Base-by-base conservation (phyloP, 30 jellyfish, hydroid and myxozoan species). In the Aurelia aurita region DNA sequence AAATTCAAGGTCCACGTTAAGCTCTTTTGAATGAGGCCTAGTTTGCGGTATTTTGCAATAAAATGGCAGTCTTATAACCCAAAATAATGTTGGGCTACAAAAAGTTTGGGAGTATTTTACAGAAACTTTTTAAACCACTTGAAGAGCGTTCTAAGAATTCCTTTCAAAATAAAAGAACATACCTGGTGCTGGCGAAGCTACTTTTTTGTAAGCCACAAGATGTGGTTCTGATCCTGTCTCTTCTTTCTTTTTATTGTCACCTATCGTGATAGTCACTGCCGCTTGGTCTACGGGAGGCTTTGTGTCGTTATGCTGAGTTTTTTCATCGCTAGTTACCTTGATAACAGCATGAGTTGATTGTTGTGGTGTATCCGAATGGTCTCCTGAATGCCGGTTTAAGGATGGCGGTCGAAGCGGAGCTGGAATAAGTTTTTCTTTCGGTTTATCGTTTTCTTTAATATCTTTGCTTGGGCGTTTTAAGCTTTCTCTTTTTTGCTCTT, bases 361-460 rank as follows among this genome's bases (percentile, higher is more conserved):
- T 69, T 28, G 27, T 10, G 58, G 35, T 20, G 5, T 28, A 11
- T 60, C 45, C 12, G 87, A 28, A 58, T 58, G 74, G 5, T 75
- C 76, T 35, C 28, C 85, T 27, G 93, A 71, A 25, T 20, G 54
- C 43, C 81, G 86, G 59, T 21, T 23, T 6, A 69, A 44, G 27
- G 85, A 82, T 5, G 91, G 85, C 25, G 90, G 90, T 10, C 91
- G 85, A 21, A 82, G 58, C 21, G 85, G 85, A 20, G 80, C 73
- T 44, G 86, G 58, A 28, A 83, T 28, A 2, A 70, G 25, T 15
- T 18, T 62, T 18, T 60, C 81, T 45, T 69, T 75, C 28, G 86
- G 47, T 32, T 82, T 62, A 25, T 71, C 58, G 5, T 69, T 57
- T 8, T 21, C 71, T 12, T 35, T 28, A 1, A 61, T 45, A 8